These are phyloP conservation scores for Phengaris arion DNA, from an alignment of 2,888 invertebrate genomes.

Conservation along the genomic window DNA sequence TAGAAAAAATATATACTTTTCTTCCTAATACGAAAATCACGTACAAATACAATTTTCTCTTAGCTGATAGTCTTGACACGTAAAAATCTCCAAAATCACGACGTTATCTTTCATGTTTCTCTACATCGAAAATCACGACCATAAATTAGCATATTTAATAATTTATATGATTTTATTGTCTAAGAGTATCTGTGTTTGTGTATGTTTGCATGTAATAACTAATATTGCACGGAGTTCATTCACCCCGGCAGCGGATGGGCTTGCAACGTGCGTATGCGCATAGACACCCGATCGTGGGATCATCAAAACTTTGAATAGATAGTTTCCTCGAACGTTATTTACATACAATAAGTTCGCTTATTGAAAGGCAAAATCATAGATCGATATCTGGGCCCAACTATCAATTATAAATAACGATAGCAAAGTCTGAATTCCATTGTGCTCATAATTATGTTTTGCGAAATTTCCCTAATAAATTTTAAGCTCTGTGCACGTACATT, in stretches of 20 bases:
- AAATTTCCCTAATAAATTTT: neutral
- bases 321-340: constrained; percentile 30
- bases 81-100: no score
- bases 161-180: neutral
- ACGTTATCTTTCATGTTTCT: no score
- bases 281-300: constrained; percentile 62
- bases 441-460: neutral
- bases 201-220: constrained; percentile 41
- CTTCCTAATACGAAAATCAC: no score
- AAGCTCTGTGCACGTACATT: neutral
- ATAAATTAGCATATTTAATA: neutral
- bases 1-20: no score
- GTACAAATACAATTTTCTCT: no score
- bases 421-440: neutral
- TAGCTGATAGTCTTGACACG: no score
- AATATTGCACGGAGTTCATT: constrained; percentile 50
- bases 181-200: constrained; percentile 39
- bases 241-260: constrained; percentile 61
- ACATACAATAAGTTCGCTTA: constrained; percentile 8
- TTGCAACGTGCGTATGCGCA: constrained; percentile 59
- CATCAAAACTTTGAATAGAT: constrained; percentile 55
- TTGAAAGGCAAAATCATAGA: neutral
- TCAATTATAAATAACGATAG: constrained; percentile 17
- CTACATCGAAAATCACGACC: no score
- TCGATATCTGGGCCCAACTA: constrained; percentile 1